A percentile compares a stretch with the other conserved stretches of the same genome.
These are phyloP conservation scores for Colostygia pectinataria DNA, from an alignment of 2,888 invertebrate genomes.

Conservation along the genomic window DNA sequence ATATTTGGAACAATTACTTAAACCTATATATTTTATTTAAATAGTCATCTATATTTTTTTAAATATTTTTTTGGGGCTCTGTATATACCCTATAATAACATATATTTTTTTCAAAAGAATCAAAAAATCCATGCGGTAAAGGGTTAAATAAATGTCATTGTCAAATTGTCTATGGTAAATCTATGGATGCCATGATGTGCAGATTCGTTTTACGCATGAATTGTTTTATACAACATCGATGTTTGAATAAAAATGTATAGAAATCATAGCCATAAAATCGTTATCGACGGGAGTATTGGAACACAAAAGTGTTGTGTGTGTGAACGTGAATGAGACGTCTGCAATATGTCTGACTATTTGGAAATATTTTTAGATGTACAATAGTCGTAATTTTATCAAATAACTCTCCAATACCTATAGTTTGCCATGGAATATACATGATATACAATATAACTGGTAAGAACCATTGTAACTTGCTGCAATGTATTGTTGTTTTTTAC, in stretches of 20 bases:
- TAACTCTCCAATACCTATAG: constrained; percentile 51
- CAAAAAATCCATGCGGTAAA: no score
- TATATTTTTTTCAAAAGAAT: no score
- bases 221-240: constrained; percentile 33
- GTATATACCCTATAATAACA: no score
- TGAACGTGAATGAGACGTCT: constrained; percentile 75
- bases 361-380: constrained; percentile 81
- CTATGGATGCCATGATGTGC: constrained; percentile 10
- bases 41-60: no score
- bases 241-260: constrained; percentile 40
- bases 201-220: constrained; percentile 55
- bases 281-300: constrained; percentile 61
- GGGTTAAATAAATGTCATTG: no score
- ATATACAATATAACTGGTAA: constrained; percentile 65
- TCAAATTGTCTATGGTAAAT: constrained; percentile 13
- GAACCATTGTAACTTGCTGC: constrained; percentile 39
- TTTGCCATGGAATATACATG: constrained; percentile 71
- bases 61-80: no score
- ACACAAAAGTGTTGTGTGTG: constrained; percentile 63
- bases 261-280: constrained; percentile 47
- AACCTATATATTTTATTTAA: no score
- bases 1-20: no score
- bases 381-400: constrained; percentile 60
- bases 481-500: constrained; percentile 43
- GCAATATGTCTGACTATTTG: constrained; percentile 83